A percentile compares a stretch with the other conserved stretches of the same genome.
These are phyloP conservation scores for Erythrolamprus reginae DNA, from an alignment of 2,113 vertebrate genomes.

Conservation along the genomic window DNA sequence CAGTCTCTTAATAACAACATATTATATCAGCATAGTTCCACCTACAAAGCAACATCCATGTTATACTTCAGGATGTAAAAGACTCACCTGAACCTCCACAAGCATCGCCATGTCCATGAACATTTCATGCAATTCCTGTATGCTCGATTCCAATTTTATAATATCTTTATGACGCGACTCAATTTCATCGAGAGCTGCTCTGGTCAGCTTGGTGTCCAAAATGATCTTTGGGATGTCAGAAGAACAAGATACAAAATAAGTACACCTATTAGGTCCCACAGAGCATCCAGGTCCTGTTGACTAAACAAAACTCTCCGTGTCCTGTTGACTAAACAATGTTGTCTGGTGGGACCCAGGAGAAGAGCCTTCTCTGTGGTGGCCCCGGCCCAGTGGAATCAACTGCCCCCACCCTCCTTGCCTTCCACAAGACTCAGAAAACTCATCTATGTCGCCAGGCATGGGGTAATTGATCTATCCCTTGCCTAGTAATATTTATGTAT, in stretches of 20 bases:
- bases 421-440: no score
- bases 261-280: no score
- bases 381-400: no score
- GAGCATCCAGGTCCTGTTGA: no score
- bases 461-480: no score
- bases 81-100: constrained; percentile 88
- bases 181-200: constrained; percentile 90
- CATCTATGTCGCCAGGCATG: no score
- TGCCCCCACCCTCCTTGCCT: no score
- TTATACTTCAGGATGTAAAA: rapidly evolving
- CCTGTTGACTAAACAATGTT: no score
- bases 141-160: constrained; percentile 89
- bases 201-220: constrained; percentile 89
- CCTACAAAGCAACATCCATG: rapidly evolving
- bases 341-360: no score
- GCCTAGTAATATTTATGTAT: no score
- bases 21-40: background rate
- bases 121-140: constrained; percentile 88
- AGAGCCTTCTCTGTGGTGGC: no score
- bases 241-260: background rate
- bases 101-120: constrained; percentile 96
- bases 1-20: background rate
- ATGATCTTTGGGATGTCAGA: constrained; percentile 77
- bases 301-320: no score
- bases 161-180: constrained; percentile 94